A percentile compares a stretch with the other conserved stretches of the same genome.
Evolutionary conservation across 2,888 invertebrate genomes (phyloP).

Genomic region (Brenthis daphne): DNA sequence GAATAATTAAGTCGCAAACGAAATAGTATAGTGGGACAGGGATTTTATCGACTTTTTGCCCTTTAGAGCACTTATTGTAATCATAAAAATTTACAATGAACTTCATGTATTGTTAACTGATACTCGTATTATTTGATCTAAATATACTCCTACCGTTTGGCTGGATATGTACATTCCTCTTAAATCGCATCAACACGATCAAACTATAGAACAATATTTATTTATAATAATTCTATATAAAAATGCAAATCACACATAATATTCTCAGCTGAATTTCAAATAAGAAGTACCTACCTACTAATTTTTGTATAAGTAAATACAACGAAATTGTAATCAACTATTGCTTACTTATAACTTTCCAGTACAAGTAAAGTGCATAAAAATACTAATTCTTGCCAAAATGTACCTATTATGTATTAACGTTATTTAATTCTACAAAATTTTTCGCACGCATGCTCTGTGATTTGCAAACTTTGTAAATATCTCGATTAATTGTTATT

Average conservation of each 20-base stretch:
- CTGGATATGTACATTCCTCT: not conserved
- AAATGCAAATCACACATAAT: constrained; percentile 35
- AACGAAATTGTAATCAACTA: not conserved
- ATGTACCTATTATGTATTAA: constrained; percentile 49
- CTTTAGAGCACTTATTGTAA: constrained; percentile 33
- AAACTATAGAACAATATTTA: constrained; percentile 24
- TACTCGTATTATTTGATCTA: constrained; percentile 9
- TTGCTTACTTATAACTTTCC: constrained; percentile 15
- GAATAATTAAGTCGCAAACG: constrained; percentile 31
- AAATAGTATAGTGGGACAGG: constrained; percentile 29
- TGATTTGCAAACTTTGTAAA: constrained; percentile 80
- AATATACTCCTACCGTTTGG: constrained; percentile 9
- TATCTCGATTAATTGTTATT: constrained; percentile 79
- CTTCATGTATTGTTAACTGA: constrained; percentile 20
- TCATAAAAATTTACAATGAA: constrained; percentile 22
- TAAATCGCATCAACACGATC: constrained; percentile 8
- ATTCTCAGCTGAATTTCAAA: not conserved
- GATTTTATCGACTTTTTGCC: constrained; percentile 31
- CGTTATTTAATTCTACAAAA: constrained; percentile 50
- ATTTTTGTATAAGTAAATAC: not conserved
- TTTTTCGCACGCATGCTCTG: constrained; percentile 68
- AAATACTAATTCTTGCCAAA: constrained; percentile 59
- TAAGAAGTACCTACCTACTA: not conserved
- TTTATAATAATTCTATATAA: constrained; percentile 13
- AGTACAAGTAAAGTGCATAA: not conserved